Evolutionary conservation across 2,888 invertebrate species (phyloP).

Genomic region (Schizaphis graminum): DNA sequence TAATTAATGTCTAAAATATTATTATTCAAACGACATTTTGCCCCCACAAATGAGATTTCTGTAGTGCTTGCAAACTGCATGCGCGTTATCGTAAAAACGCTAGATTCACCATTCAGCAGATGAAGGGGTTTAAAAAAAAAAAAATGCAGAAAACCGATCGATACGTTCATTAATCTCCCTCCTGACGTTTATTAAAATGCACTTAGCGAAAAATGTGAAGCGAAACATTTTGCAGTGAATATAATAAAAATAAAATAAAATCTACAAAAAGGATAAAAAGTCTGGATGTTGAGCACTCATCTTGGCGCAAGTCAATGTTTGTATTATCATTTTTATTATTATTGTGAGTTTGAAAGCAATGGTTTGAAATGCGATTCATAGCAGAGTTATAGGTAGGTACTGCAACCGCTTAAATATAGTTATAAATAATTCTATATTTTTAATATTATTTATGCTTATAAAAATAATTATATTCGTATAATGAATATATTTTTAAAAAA

Average conservation of each 20-base stretch:
- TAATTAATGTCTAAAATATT: slow-evolving; percentile 22
- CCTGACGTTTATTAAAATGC: slow-evolving; percentile 29
- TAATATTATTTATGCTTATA: not conserved
- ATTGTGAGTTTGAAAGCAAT: not conserved
- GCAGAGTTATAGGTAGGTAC: not conserved
- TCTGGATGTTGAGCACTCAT: not conserved
- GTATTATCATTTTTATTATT: not conserved
- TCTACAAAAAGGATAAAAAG: not conserved
- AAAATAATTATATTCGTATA: not conserved
- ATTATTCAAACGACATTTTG: not conserved
- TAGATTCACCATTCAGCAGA: not conserved
- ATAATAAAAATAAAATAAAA: slow-evolving; percentile 14
- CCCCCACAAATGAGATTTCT: not conserved
- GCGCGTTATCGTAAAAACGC: not conserved
- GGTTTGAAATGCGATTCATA: not conserved
- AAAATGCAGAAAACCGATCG: slow-evolving; percentile 37
- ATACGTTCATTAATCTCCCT: slow-evolving; percentile 28
- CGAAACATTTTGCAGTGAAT: slow-evolving; percentile 10
- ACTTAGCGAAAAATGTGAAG: slow-evolving; percentile 10
- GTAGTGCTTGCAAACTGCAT: not conserved
- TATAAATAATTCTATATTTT: not conserved
- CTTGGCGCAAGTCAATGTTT: not conserved
- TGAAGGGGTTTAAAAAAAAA: not conserved
- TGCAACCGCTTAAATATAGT: not conserved
- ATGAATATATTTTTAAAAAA: not conserved